Percentiles rank a stretch among this genome's conserved stretches.
Evolutionary conservation across 2,113 vertebrate species (phyloP).

Genomic region (Donacobius atricapilla): DNA sequence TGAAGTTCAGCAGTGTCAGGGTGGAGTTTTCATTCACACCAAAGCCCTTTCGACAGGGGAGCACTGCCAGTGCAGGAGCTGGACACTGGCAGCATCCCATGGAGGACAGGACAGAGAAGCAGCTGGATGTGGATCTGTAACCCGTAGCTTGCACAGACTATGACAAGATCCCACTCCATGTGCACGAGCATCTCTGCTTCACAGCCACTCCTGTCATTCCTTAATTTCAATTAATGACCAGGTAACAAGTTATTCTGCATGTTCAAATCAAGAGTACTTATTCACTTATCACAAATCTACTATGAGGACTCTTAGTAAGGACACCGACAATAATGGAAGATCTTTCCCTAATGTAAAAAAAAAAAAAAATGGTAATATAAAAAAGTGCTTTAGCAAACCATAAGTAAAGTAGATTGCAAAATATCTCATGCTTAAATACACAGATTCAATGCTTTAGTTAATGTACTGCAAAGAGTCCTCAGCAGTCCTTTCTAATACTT

Average conservation of each 20-base stretch:
- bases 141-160: background rate
- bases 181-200: background rate
- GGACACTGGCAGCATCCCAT: rapidly evolving
- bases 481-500: background rate
- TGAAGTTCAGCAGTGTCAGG: background rate
- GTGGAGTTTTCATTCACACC: background rate
- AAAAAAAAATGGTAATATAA: background rate
- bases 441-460: background rate
- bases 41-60: background rate
- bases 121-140: background rate
- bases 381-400: background rate
- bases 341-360: background rate
- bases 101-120: background rate
- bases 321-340: background rate
- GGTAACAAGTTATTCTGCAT: background rate
- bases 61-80: background rate
- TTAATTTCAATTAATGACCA: background rate
- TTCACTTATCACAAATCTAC: background rate
- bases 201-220: background rate
- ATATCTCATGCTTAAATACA: background rate
- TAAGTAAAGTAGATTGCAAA: background rate
- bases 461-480: background rate
- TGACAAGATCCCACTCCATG: rapidly evolving
- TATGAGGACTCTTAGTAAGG: background rate
- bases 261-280: background rate